Base-by-base conservation (phyloP, 2,797 vertebrate genomes). In the Cyprinodon diabolis region DNA sequence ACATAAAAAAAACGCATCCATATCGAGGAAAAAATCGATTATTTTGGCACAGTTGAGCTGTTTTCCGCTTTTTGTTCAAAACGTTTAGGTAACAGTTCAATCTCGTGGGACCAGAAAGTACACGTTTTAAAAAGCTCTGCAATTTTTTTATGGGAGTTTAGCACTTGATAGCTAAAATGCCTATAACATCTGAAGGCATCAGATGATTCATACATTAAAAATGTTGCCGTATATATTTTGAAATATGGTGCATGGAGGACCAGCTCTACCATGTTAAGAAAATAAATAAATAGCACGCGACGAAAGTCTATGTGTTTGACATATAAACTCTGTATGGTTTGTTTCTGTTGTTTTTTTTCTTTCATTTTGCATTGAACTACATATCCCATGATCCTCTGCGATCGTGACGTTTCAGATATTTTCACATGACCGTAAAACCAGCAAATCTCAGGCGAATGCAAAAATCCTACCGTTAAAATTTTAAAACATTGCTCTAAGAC, bases 311-410 rank as follows among this genome's bases (percentile, higher is more conserved):
- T 43, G 4, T 43, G 40, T 43, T 43, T 43, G 40, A 5, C 5
- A 8, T 43, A 5, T 43, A 3, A 43, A 5, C 40, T 43, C 4
- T 43, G 40, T 43, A 43, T 43, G 2, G 30, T 43, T 21, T 21
- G 11, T 13, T n/a, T 6, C 13, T 3, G 30, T 6, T 57, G 19
- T 14, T 40, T 51, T n/a, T 52, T 58, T 6, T 15, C 1, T 58
- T 1, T 0, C 4, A 15, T 1, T 52, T 23, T 4, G 21, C 4
- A 23, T 4, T 4, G 17, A 40, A 92, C 91, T 91, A 76, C 92
- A 85, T 81, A 82, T 93, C 93, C 92, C 91, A 80, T 55, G 13
- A 54, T 19, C 60, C 83, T 71, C 72, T 72, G 83, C 52, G 30
- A 47, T 0, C 23, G 19, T 86, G 90, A 84, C 4, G 1, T 4